phyloP scores from a whole-genome alignment of 2,797 vertebrate species.

The Pampus argenteus region DNA sequence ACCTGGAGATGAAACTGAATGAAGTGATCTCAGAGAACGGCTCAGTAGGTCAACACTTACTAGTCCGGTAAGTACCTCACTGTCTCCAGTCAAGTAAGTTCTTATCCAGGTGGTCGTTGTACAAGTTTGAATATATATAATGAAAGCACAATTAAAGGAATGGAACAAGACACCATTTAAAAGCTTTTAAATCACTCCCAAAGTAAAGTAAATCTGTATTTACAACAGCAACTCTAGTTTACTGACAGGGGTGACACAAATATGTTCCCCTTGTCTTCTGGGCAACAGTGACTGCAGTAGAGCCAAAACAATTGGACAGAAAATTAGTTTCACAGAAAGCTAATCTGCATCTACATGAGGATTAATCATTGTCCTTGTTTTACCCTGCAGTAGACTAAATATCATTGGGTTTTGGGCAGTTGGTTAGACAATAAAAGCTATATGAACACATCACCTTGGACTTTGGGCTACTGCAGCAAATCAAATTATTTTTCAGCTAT shows the following conservation, averaged over 20 bases:
- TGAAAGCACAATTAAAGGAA: background rate
- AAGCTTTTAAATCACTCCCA: no score
- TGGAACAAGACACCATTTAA: background rate
- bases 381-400: no score
- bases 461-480: constrained; percentile 1
- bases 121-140: background rate
- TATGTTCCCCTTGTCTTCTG: background rate
- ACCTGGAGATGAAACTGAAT: constrained; percentile 96
- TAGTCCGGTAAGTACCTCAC: constrained; percentile 91
- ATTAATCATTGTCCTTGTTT: no score
- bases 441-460: no score
- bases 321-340: no score
- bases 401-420: no score
- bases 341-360: no score
- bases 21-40: constrained; percentile 98
- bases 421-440: no score
- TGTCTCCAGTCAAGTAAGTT: background rate
- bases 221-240: background rate
- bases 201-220: background rate
- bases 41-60: constrained; percentile 92
- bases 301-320: no score
- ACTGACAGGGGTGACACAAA: background rate
- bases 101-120: constrained; percentile 6
- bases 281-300: background rate
- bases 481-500: background rate